These are phyloP conservation scores for Eurystomus gularis DNA, from an alignment of 2,113 vertebrate genomes.

Conservation along the genomic window DNA sequence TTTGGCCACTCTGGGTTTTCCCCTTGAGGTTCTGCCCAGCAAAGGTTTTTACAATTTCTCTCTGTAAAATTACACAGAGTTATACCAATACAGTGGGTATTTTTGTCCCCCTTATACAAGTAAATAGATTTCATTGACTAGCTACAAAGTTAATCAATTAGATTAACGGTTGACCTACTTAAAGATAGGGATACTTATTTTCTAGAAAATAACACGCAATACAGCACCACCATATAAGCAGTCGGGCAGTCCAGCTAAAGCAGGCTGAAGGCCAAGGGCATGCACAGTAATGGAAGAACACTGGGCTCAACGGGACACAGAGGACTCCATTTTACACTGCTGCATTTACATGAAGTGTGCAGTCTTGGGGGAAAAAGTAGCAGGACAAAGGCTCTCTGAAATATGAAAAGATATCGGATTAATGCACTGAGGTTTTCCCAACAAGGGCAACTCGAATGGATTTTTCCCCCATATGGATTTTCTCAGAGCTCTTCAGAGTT, in stretches of 20 bases:
- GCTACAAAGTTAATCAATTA: conserved; percentile 15
- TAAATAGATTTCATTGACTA: conserved; percentile 18
- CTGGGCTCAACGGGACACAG: not conserved
- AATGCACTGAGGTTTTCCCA: not conserved
- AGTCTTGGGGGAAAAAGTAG: not conserved
- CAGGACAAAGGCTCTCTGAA: not conserved
- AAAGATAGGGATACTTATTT: not conserved
- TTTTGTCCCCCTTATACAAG: not conserved
- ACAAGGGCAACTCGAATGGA: not conserved
- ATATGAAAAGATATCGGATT: not conserved
- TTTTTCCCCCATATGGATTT: not conserved
- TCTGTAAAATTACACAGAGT: not conserved
- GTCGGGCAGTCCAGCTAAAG: not conserved
- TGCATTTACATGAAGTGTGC: not conserved
- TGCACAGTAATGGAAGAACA: not conserved
- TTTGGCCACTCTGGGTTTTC: not conserved
- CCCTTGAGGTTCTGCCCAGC: not conserved
- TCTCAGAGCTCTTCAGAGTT: not conserved
- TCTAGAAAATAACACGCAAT: not conserved
- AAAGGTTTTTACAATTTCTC: not conserved
- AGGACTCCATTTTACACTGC: not conserved
- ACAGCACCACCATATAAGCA: not conserved
- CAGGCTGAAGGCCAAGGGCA: not conserved
- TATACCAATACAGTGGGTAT: not conserved
- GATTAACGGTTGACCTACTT: conserved; percentile 41